These are phyloP conservation scores for Pseudorectes ferrugineus DNA, from an alignment of 2,113 vertebrate genomes.

Conservation along the genomic window DNA sequence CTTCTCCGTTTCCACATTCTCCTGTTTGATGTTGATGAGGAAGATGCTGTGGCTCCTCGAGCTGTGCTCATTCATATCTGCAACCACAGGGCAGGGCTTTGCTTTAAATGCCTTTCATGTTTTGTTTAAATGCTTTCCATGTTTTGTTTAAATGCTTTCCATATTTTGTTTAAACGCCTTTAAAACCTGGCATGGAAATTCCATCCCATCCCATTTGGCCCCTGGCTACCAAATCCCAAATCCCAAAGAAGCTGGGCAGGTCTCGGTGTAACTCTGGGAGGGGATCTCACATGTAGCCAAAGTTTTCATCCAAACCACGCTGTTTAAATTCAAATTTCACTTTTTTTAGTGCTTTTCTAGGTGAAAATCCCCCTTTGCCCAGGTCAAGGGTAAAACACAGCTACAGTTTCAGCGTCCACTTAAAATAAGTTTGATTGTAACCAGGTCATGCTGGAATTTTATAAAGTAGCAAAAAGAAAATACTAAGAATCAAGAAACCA, in stretches of 20 bases:
- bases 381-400: not conserved
- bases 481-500: not conserved
- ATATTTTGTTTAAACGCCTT: not conserved
- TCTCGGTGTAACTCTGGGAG: not conserved
- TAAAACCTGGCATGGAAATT: not conserved
- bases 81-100: not conserved
- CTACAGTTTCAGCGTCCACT: not conserved
- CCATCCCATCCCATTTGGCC: not conserved
- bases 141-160: not conserved
- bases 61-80: conserved; percentile 99
- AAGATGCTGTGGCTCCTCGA: conserved; percentile 98
- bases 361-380: not conserved
- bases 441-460: not conserved
- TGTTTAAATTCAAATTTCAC: not conserved
- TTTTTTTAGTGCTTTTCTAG: not conserved
- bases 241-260: not conserved
- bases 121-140: not conserved
- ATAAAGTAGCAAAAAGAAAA: not conserved
- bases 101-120: not conserved
- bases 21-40: conserved; percentile 95
- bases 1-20: conserved; percentile 93
- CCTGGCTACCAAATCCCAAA: not conserved
- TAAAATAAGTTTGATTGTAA: not conserved
- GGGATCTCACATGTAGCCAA: not conserved
- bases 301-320: not conserved